Percentiles rank a stretch among this genome's conserved stretches.
Evolutionary conservation across 2,888 invertebrate genomes (phyloP).

Genomic region (Ormyrus rosae): DNA sequence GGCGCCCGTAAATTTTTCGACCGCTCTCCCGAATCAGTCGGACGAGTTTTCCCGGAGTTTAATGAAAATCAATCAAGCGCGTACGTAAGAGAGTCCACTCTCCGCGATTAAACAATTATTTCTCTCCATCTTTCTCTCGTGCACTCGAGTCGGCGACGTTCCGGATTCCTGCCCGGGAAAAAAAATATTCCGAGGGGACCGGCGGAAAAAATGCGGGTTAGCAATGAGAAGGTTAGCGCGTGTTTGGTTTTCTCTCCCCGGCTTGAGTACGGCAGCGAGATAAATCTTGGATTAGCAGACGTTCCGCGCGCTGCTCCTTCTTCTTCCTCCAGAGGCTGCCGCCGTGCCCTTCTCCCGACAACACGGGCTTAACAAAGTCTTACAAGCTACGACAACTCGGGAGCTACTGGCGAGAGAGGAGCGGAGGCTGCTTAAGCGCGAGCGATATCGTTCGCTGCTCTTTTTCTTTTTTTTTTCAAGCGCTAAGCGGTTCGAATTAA

Average conservation of each 20-base stretch:
- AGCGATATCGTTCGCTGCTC: not conserved
- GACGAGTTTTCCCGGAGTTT: no score
- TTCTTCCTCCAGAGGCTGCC: conserved; percentile 38
- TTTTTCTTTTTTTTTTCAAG: no score
- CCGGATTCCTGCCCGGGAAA: not conserved
- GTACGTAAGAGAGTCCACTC: no score
- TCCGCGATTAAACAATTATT: no score
- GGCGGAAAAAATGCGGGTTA: conserved; percentile 50
- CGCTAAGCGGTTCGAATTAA: no score
- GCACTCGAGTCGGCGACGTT: not conserved
- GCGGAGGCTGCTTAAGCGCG: conserved; percentile 7
- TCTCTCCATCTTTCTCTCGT: not conserved
- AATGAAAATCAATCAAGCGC: no score
- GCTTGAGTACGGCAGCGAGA: conserved; percentile 65
- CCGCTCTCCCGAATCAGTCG: not conserved
- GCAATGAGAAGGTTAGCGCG: conserved; percentile 16
- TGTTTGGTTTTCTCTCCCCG: conserved; percentile 20
- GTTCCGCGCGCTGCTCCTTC: conserved; percentile 47
- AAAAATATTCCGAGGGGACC: not conserved
- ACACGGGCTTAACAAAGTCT: conserved; percentile 58
- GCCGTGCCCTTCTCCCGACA: conserved; percentile 35
- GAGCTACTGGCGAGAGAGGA: conserved; percentile 33
- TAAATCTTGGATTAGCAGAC: conserved; percentile 74
- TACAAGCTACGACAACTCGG: conserved; percentile 52
- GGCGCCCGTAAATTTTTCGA: not conserved